These are phyloP conservation scores for Helicoverpa armigera DNA, from an alignment of 1,140 invertebrate genomes.

Conservation along the genomic window DNA sequence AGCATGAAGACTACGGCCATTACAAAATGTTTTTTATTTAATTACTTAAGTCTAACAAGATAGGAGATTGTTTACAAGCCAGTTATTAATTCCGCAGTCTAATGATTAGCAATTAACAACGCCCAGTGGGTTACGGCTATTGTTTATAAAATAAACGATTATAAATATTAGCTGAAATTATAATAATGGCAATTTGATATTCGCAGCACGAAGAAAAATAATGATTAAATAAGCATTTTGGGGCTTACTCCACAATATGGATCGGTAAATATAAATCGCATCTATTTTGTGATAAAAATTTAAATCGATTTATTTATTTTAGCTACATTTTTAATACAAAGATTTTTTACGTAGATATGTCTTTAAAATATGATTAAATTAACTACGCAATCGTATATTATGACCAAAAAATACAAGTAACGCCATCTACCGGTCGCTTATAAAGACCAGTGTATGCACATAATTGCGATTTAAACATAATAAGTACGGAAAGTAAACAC, in stretches of 20 bases:
- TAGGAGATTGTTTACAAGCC: slow-evolving; percentile 11
- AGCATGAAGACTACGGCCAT: neutral
- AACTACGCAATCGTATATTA: too few relatives aligned
- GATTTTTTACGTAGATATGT: too few relatives aligned
- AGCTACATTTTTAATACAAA: too few relatives aligned
- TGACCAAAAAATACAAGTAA: neutral
- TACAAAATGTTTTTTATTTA: slow-evolving; percentile 3
- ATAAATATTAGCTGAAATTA: neutral
- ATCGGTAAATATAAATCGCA: neutral
- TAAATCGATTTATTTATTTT: too few relatives aligned
- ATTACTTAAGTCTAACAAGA: slow-evolving; percentile 9
- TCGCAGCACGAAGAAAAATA: neutral
- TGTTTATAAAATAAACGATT: slow-evolving; percentile 19
- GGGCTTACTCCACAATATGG: too few relatives aligned
- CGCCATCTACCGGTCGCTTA: slow-evolving; percentile 20
- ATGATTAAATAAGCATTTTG: neutral
- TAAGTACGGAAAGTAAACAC: slow-evolving; percentile 43
- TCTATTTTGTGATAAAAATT: too few relatives aligned
- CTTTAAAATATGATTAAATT: too few relatives aligned
- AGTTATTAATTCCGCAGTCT: slow-evolving; percentile 6
- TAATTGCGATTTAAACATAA: slow-evolving; percentile 45
- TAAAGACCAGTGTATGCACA: neutral
- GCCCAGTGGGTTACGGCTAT: neutral
- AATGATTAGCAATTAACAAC: slow-evolving; percentile 9
- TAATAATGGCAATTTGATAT: neutral